A percentile compares a stretch with the other conserved stretches of the same genome.
phyloP scores from a whole-genome alignment of 2,797 vertebrate species.

The Microchirus variegatus region DNA sequence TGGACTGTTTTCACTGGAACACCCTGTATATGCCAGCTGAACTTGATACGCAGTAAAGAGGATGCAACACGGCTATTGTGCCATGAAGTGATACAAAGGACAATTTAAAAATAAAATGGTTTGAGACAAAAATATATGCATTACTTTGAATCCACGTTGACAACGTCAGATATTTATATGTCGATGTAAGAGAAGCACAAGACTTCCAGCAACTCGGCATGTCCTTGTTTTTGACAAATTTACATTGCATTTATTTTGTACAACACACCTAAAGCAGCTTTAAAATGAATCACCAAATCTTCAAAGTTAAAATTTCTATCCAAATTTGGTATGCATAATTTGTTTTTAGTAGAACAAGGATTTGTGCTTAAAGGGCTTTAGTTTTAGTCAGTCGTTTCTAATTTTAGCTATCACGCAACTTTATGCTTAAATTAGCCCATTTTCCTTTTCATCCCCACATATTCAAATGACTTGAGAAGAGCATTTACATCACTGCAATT shows the following conservation, averaged over 20 bases:
- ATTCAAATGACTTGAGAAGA: slow-evolving; percentile 10
- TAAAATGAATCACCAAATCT: slow-evolving; percentile 3
- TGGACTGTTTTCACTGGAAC: slow-evolving; percentile 25
- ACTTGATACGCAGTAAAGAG: slow-evolving; percentile 8
- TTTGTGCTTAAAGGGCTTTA: slow-evolving; percentile 21
- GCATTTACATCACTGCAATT: slow-evolving; percentile 1
- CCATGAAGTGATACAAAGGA: not conserved
- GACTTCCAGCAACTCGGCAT: not conserved
- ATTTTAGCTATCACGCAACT: not conserved
- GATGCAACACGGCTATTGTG: not conserved
- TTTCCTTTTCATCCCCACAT: slow-evolving; percentile 10
- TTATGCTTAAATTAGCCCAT: slow-evolving; percentile 23
- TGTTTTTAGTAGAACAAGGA: slow-evolving; percentile 6
- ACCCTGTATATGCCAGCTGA: slow-evolving; percentile 50
- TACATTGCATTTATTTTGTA: slow-evolving; percentile 10
- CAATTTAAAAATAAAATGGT: not conserved
- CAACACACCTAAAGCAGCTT: slow-evolving; percentile 20
- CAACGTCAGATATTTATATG: not conserved
- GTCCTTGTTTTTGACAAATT: not conserved
- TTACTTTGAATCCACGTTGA: not conserved
- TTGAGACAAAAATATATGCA: not conserved
- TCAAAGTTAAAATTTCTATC: not conserved
- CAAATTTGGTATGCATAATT: slow-evolving; percentile 7
- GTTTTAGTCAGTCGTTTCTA: not conserved
- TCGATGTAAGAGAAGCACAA: too few relatives aligned